Conservation (phyloP, 2,113 vertebrate species). For the Peucedramus taeniatus region DNA sequence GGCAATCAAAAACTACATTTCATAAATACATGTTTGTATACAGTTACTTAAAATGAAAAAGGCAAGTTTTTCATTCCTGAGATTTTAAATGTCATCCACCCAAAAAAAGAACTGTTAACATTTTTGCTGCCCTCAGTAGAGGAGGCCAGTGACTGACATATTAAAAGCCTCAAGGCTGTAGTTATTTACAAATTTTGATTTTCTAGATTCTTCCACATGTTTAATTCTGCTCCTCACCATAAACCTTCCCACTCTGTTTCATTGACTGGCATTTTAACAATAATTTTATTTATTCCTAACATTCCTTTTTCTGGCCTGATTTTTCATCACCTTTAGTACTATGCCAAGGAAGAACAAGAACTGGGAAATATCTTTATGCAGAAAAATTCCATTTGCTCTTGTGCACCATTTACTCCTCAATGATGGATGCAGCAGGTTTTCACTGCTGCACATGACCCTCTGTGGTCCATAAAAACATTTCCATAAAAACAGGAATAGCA, state of each 20-base stretch:
- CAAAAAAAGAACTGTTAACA: slow-evolving; percentile 2
- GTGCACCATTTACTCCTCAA: neutral
- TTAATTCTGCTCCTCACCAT: neutral
- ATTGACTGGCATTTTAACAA: neutral
- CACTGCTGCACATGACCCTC: neutral
- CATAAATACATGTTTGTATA: slow-evolving; percentile 8
- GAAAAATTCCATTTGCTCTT: neutral
- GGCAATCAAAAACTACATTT: slow-evolving; percentile 22
- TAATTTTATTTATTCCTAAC: neutral
- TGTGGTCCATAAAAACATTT: neutral
- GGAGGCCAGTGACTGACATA: neutral
- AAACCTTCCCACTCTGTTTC: neutral
- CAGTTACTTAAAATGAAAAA: slow-evolving; percentile 19
- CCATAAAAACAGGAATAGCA: neutral
- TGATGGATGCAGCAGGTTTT: neutral
- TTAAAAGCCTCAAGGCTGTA: slow-evolving; percentile 20
- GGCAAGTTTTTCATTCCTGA: neutral
- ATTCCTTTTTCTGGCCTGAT: neutral
- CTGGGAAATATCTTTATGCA: neutral
- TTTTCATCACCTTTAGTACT: neutral
- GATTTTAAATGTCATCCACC: slow-evolving; percentile 38
- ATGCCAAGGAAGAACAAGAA: neutral
- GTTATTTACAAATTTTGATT: slow-evolving; percentile 9
- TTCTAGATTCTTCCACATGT: slow-evolving; percentile 21
- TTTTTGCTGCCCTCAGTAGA: neutral